Conservation (phyloP, 2,797 vertebrate genomes). For the Eulemur rubriventer region DNA sequence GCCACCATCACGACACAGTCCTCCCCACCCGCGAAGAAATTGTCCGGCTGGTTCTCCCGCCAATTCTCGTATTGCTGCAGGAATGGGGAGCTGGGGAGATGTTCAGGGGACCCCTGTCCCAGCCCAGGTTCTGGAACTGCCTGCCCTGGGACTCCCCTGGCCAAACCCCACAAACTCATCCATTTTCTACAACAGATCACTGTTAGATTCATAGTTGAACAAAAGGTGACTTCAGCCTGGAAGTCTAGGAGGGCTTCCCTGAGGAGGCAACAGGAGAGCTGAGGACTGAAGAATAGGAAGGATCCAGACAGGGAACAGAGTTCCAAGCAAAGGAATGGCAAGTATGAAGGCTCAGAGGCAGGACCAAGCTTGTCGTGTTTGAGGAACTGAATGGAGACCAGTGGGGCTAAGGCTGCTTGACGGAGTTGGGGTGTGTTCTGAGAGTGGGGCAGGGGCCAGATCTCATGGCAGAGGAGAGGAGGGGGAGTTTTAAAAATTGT, state of each 20-base stretch:
- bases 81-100: not conserved
- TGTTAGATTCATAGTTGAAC: not conserved
- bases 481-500: not conserved
- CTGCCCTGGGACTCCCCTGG: not conserved
- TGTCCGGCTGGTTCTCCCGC: slow-evolving; percentile 97
- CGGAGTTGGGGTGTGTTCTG: not conserved
- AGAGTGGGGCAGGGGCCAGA: not conserved
- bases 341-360: not conserved
- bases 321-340: not conserved
- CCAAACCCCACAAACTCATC: not conserved
- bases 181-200: not conserved
- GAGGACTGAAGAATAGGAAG: not conserved
- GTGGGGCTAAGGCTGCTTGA: not conserved
- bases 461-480: not conserved
- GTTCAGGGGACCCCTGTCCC: not conserved
- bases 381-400: not conserved
- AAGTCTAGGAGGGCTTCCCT: not conserved
- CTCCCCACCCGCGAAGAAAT: slow-evolving; percentile 98
- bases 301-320: not conserved
- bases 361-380: not conserved
- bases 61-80: slow-evolving; percentile 97
- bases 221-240: not conserved
- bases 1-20: slow-evolving; percentile 98
- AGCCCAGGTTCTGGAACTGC: not conserved
- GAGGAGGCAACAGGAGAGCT: not conserved